A percentile compares a stretch with the other conserved stretches of the same genome.
phyloP scores from a whole-genome alignment of 2,113 vertebrate species.

The Pollimyrus isidori region DNA sequence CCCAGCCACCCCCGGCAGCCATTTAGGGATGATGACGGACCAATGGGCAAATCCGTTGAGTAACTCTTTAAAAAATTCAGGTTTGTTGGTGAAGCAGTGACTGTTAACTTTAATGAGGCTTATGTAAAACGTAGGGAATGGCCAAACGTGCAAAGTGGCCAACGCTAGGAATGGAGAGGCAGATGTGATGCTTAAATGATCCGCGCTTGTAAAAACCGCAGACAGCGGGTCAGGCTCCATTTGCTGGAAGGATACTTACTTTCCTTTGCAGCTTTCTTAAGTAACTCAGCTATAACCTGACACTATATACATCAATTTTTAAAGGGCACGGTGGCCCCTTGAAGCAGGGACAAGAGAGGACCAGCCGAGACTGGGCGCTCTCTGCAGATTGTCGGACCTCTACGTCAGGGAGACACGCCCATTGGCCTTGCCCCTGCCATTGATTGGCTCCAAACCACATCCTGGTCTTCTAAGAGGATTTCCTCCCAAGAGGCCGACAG shows the following conservation, averaged over 20 bases:
- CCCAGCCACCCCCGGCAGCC: background rate
- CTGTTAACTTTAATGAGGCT: conserved; percentile 3
- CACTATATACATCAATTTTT: background rate
- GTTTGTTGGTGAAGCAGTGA: background rate
- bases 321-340: background rate
- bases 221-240: background rate
- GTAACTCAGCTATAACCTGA: background rate
- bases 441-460: background rate
- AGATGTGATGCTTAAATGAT: background rate
- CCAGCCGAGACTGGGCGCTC: background rate
- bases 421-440: background rate
- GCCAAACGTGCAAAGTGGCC: background rate
- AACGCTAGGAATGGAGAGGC: background rate
- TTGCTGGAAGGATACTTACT: background rate
- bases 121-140: background rate
- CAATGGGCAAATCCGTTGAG: background rate
- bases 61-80: background rate
- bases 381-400: background rate
- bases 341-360: background rate
- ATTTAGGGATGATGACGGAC: background rate
- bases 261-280: background rate
- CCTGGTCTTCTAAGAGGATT: background rate
- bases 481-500: background rate
- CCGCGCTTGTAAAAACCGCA: background rate
- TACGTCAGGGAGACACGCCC: background rate